Conservation (phyloP, 2,113 vertebrate genomes). For the Siniperca chuatsi region DNA sequence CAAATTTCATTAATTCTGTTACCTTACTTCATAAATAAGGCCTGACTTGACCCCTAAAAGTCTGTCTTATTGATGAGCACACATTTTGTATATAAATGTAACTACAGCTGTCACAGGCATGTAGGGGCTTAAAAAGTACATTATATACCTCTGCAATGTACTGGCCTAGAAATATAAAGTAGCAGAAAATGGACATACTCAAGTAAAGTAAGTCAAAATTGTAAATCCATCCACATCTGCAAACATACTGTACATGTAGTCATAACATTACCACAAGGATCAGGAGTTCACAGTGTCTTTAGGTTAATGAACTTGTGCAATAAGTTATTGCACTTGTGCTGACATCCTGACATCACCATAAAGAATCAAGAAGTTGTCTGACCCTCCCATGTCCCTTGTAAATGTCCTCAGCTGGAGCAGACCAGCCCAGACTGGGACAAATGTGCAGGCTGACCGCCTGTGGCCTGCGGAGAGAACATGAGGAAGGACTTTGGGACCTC, state of each 20-base stretch:
- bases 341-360: conserved; percentile 27
- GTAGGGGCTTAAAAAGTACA: neutral
- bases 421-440: conserved; percentile 42
- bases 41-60: neutral
- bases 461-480: conserved; percentile 45
- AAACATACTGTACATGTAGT: neutral
- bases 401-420: conserved; percentile 33
- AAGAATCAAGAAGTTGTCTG: conserved; percentile 16
- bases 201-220: neutral
- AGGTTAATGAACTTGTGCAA: neutral
- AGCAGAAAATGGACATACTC: neutral
- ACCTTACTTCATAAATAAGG: neutral
- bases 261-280: neutral
- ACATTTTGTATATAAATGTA: neutral
- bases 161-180: neutral
- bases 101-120: neutral
- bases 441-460: conserved; percentile 37
- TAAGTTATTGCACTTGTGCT: neutral
- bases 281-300: neutral
- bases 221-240: neutral
- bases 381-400: conserved; percentile 30
- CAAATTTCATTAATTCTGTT: neutral
- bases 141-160: neutral
- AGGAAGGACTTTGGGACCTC: conserved; percentile 26
- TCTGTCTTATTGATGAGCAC: neutral